Conservation (phyloP, 2,113 vertebrate species). For the Arenaria interpres region DNA sequence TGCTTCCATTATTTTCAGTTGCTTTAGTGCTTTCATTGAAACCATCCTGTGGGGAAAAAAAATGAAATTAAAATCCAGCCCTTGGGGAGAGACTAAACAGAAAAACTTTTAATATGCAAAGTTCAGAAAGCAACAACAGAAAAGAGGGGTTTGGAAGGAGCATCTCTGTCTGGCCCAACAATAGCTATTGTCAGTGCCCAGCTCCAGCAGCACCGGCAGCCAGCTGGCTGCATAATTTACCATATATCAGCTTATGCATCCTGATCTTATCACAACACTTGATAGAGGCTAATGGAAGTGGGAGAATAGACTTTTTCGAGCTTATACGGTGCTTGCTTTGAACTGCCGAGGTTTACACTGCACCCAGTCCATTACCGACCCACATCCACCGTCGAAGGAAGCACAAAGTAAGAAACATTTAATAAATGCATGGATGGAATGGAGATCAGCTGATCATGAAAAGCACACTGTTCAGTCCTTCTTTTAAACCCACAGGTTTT, state of each 20-base stretch:
- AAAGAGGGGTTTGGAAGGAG: neutral
- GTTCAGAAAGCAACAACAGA: neutral
- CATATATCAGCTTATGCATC: neutral
- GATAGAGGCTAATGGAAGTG: neutral
- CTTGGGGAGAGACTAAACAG: neutral
- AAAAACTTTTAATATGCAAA: neutral
- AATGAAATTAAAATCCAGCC: neutral
- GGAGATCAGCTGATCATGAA: neutral
- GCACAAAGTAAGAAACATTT: slow-evolving; percentile 5
- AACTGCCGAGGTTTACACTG: neutral
- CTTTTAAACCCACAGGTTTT: neutral
- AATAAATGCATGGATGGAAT: neutral
- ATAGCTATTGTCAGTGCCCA: neutral
- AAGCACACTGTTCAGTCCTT: neutral
- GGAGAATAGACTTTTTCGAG: neutral
- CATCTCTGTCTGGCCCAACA: neutral
- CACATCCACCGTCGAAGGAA: neutral
- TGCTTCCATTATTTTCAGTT: neutral
- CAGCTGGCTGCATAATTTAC: slow-evolving; percentile 25
- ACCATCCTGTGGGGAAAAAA: neutral
- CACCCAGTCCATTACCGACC: neutral
- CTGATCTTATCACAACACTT: neutral
- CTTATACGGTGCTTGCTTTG: neutral
- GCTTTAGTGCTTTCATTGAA: neutral
- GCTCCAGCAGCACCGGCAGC: neutral